Evolutionary conservation across 2,113 vertebrate genomes (phyloP), one percentile per base, ranked within the genome.

Genomic region (Caranx ignobilis): DNA sequence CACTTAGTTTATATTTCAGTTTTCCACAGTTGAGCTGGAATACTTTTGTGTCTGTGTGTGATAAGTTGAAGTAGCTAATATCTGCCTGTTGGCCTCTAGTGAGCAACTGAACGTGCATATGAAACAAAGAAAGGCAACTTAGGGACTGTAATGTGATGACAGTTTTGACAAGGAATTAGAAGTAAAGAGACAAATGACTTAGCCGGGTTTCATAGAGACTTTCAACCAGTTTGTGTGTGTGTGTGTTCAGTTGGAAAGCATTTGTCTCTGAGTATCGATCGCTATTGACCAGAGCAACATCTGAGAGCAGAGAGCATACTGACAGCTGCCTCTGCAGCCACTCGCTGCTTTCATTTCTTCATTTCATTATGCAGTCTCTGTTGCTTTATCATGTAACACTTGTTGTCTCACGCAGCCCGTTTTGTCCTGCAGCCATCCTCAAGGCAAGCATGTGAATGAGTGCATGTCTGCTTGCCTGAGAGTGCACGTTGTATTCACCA

Each of bases 241-340:
- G 45, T 61, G 60, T 70, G 75, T 69, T 43, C 39, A 57, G 70
- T 47, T 56, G 35, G 57, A 71, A 62, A 43, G 68, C 57, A 31
- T 68, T 88, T 77, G 75, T 81, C 61, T 84, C 56, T 55, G 35
- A 71, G 67, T 85, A 90, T 91, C n/a, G 83, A 91, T 76, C 55
- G 1, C 61, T 80, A 86, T 90, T 81, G 89, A 85, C 50, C 67
- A 52, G 59, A 74, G 70, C 60, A 66, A 48, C 67, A 78, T 79
- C 70, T 76, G 79, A 76, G 65, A 75, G 67, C 71, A 0, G 26
- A 67, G 57, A 43, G 26, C 26, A 26, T 37, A 35, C 79, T 75
- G 77, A 64, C 81, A 85, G 88, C 75, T 70, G 79, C 65, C 78
- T 83, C 75, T 70, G 76, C 56, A 76, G 76, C 77, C 31, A 4